Percentiles rank a stretch among this genome's conserved stretches.
Evolutionary conservation across 1,140 invertebrate species (phyloP).

Genomic region (Lordiphosa collinella): DNA sequence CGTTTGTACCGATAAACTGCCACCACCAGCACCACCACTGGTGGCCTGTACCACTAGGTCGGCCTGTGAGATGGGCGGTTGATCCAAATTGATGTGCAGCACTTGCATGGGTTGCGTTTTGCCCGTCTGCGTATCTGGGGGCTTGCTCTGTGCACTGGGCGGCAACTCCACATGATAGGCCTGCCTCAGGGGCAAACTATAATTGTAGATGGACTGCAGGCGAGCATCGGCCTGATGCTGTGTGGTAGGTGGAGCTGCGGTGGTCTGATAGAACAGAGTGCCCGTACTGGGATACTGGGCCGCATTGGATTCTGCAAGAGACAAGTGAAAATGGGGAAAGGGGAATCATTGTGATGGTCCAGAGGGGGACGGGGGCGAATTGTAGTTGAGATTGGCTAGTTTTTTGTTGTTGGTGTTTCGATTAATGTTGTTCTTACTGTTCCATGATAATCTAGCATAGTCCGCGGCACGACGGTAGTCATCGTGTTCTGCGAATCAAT

Average conservation of each 20-base stretch:
- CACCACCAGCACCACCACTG: background rate
- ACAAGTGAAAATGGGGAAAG: background rate
- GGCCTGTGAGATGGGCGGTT: constrained; percentile 67
- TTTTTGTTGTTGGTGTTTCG: constrained; percentile 22
- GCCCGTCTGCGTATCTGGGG: constrained; percentile 49
- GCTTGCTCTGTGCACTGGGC: constrained; percentile 46
- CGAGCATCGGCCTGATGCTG: constrained; percentile 66
- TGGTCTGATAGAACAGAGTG: constrained; percentile 74
- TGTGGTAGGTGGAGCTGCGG: constrained; percentile 60
- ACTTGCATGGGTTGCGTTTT: constrained; percentile 64
- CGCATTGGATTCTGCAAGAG: constrained; percentile 53
- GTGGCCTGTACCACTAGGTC: constrained; percentile 51
- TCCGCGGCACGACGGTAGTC: constrained; percentile 86
- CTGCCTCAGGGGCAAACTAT: constrained; percentile 59
- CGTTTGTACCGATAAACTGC: constrained; percentile 48
- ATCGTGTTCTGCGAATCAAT: constrained; percentile 86
- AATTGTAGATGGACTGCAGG: constrained; percentile 60
- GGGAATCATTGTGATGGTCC: background rate
- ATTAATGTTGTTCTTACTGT: constrained; percentile 84
- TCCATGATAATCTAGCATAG: constrained; percentile 89
- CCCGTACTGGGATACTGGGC: constrained; percentile 67
- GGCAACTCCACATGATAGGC: constrained; percentile 69
- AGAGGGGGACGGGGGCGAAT: background rate
- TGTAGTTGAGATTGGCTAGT: background rate
- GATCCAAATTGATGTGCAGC: constrained; percentile 73